Evolutionary conservation across 2,113 vertebrate genomes (phyloP), one percentile per base, ranked within the genome.

Genomic region (Pangasianodon gigas): DNA sequence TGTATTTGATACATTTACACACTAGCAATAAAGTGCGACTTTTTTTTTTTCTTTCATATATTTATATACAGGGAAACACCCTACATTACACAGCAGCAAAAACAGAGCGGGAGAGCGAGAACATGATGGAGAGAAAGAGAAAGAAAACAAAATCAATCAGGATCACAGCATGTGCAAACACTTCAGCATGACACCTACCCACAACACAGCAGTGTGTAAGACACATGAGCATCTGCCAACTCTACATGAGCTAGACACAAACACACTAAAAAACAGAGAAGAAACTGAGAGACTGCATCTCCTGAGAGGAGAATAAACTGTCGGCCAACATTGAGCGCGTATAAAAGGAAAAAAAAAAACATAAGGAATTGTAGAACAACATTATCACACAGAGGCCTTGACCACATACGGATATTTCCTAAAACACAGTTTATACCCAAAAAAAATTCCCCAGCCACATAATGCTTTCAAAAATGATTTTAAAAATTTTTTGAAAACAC

Each of bases 141-240:
- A n/a, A 24, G 69, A 79, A 77, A 85, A 69, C 44, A 86, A 87
- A 88, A 88, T 90, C 87, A 91, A 91, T 90, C 91, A 88, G 67
- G 83, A 88, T 51, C 91, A 14, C 91, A 90, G 91, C 89, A 46
- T 88, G 91, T 48, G 84, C 80, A 88, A 91, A 91, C 89, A 91
- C 91, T 90, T 90, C 86, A 91, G 86, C 89, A 80, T 88, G 91
- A 77, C 91, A 91, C 89, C 46, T 85, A 86, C 87, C 86, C 91
- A 88, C 86, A 58, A 88, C 81, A 87, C 86, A 89, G 81, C 56
- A 89, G 80, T 51, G 86, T 87, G 79, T 67, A 81, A 87, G 85
- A 89, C 82, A 69, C 88, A 89, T 85, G 86, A 82, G 86, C 83
- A 89, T 82, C 91, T 90, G 91, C 86, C 90, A 91, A 24, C 75